Evolutionary conservation across 2,113 vertebrate species (phyloP).

Genomic region (Cavia porcellus): DNA sequence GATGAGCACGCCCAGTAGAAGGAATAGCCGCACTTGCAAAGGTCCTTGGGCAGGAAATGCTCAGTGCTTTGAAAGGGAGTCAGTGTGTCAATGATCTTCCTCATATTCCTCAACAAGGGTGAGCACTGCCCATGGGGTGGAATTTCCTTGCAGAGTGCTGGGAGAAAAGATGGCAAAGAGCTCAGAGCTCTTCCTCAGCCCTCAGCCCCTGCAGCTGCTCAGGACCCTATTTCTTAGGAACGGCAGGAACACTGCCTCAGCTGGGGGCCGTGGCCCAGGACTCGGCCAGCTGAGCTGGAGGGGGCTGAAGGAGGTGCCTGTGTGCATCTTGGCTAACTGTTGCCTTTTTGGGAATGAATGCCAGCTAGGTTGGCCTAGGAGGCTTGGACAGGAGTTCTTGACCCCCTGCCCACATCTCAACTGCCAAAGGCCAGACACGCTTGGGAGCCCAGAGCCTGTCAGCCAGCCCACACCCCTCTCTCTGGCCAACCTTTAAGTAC

Average conservation of each 20-base stretch:
- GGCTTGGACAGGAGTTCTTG: slow-evolving; percentile 35
- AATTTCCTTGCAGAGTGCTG: not conserved
- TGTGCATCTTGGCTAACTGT: slow-evolving; percentile 80
- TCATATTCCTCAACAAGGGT: not conserved
- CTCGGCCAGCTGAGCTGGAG: slow-evolving; percentile 83
- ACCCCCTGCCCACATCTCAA: slow-evolving; percentile 51
- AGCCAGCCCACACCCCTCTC: slow-evolving; percentile 27
- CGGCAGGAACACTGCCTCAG: slow-evolving; percentile 75
- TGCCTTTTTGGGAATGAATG: not conserved
- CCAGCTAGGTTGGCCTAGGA: not conserved
- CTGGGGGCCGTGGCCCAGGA: slow-evolving; percentile 74
- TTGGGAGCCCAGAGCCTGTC: slow-evolving; percentile 10
- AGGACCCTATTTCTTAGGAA: slow-evolving; percentile 52
- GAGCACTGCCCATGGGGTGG: not conserved
- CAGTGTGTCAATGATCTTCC: not conserved
- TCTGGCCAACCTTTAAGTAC: slow-evolving; percentile 60
- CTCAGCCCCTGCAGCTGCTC: not conserved
- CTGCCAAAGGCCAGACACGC: slow-evolving; percentile 50
- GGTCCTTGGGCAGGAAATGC: not conserved
- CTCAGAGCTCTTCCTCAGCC: not conserved
- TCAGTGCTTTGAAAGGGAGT: not conserved
- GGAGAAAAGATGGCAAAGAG: not conserved
- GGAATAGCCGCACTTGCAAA: not conserved
- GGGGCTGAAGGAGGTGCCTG: slow-evolving; percentile 83
- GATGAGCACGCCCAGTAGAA: not conserved